These are phyloP conservation scores for Phalacrocorax brasilianus DNA, from an alignment of 2,113 vertebrate species.

Conservation along the genomic window DNA sequence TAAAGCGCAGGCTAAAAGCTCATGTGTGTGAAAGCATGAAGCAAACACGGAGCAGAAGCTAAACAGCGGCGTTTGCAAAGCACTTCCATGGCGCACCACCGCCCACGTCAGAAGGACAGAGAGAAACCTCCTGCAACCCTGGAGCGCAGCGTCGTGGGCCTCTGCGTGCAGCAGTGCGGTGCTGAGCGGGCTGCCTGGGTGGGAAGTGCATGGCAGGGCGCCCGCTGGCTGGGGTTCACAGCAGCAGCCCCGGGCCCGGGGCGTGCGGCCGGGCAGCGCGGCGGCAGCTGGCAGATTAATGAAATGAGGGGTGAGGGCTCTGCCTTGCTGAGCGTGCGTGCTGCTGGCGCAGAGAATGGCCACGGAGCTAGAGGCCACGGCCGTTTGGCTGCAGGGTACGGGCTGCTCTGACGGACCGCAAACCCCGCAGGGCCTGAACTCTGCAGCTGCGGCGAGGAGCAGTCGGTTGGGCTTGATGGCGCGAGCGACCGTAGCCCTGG, in stretches of 20 bases:
- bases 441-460: background rate
- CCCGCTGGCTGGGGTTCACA: too few relatives aligned
- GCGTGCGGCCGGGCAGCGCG: background rate
- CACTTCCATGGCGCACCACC: background rate
- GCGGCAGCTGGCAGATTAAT: background rate
- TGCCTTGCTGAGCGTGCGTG: background rate
- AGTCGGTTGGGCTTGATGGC: background rate
- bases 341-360: background rate
- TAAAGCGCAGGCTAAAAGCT: background rate
- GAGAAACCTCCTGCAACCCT: background rate
- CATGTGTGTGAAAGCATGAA: background rate
- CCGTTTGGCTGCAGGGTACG: background rate
- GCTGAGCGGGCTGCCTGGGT: background rate
- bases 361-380: background rate
- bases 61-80: background rate
- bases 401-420: background rate
- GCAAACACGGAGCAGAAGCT: background rate
- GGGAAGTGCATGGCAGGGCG: fast-evolving
- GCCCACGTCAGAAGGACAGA: background rate
- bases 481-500: background rate
- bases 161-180: background rate
- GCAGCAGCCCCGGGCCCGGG: background rate
- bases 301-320: background rate
- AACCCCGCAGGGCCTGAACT: background rate
- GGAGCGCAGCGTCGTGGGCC: background rate